phyloP scores from a whole-genome alignment of 2,113 vertebrate genomes.

The Megaceryle torquata region DNA sequence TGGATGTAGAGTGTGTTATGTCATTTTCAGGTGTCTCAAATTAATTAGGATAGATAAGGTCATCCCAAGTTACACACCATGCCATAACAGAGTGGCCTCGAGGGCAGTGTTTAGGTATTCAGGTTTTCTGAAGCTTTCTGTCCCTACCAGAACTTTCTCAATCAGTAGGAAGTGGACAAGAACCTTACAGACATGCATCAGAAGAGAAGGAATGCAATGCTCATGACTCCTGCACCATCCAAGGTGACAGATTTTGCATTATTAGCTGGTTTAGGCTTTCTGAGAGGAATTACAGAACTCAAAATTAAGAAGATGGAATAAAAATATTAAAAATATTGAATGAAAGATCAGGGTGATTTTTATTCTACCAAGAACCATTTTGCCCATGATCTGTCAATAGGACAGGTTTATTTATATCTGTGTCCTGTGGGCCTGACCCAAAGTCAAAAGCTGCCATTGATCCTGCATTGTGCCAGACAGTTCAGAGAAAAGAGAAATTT shows the following conservation, averaged over 20 bases:
- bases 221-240: background rate
- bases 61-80: background rate
- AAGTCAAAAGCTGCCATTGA: background rate
- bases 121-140: background rate
- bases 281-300: background rate
- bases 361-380: background rate
- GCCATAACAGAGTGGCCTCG: background rate
- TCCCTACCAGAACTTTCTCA: background rate
- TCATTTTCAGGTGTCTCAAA: background rate
- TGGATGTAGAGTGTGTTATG: background rate
- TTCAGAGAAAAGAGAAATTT: background rate
- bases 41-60: background rate
- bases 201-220: background rate
- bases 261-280: background rate
- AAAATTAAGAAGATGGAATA: background rate
- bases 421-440: background rate
- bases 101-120: background rate
- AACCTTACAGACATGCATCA: background rate
- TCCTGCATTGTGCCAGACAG: background rate
- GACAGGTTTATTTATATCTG: background rate
- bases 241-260: background rate
- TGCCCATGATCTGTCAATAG: background rate
- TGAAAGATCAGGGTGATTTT: background rate
- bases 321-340: background rate
- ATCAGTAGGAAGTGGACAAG: background rate